Conservation (phyloP, 2,888 invertebrate genomes). For the Drosophila colorata region DNA sequence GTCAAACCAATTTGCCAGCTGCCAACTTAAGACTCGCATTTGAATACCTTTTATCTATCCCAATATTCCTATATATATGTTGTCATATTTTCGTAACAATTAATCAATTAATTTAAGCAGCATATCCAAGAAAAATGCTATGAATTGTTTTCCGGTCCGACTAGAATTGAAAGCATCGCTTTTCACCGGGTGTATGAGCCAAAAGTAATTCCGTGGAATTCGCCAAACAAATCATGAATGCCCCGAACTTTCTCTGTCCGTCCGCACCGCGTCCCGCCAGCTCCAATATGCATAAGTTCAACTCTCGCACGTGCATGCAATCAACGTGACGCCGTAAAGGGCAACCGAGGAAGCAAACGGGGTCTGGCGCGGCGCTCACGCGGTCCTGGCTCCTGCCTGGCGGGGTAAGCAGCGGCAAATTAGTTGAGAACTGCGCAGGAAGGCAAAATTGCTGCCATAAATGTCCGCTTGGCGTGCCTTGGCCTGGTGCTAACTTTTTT, state of each 20-base stretch:
- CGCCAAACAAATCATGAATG: not conserved
- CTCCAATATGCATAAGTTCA: conserved; percentile 3
- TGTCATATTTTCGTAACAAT: no score
- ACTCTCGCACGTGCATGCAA: conserved; percentile 66
- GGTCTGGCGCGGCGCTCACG: not conserved
- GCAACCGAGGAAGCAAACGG: conserved; percentile 9
- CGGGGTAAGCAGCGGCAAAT: conserved; percentile 49
- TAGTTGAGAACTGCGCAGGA: conserved; percentile 68
- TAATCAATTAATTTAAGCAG: no score
- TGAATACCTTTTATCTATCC: no score
- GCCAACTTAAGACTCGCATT: no score
- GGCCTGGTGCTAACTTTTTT: conserved; percentile 5
- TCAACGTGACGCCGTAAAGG: conserved; percentile 49
- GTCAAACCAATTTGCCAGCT: no score
- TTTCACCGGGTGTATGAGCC: not conserved
- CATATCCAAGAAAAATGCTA: not conserved
- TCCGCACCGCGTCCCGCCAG: not conserved
- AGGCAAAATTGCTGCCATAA: conserved; percentile 66
- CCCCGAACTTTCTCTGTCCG: not conserved
- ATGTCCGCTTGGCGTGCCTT: conserved; percentile 57
- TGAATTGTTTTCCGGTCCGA: no score
- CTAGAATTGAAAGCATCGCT: not conserved
- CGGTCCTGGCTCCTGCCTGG: not conserved
- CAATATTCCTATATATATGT: no score
- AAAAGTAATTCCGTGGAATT: not conserved